Percentiles rank a stretch among this genome's conserved stretches.
phyloP scores from a whole-genome alignment of 2,113 vertebrate species.

The Ammodytes dubius region DNA sequence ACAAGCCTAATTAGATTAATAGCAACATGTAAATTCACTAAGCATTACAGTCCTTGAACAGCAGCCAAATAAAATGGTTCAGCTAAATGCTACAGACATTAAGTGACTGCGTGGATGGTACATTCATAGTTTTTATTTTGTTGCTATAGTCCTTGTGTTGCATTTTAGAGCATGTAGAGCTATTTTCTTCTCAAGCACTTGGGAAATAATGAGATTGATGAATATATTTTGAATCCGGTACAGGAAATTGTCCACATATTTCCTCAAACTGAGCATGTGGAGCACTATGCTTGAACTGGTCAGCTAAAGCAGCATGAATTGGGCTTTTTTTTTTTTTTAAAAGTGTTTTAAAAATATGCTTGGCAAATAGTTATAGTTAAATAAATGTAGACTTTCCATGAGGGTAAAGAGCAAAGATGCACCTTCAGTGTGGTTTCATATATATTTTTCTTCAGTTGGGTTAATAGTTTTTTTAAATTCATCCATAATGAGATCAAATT shows the following conservation, averaged over 20 bases:
- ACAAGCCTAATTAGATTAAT: conserved; percentile 5
- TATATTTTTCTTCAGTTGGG: neutral
- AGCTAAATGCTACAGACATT: neutral
- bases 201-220: neutral
- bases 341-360: neutral
- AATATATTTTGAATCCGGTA: neutral
- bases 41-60: conserved; percentile 7
- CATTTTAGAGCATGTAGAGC: too few species aligned
- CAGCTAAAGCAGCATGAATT: neutral
- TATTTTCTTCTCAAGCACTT: too few species aligned
- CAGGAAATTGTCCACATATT: neutral
- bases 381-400: neutral
- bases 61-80: neutral
- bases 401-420: neutral
- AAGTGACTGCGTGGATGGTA: neutral
- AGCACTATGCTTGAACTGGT: neutral
- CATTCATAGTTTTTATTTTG: neutral
- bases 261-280: neutral
- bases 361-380: neutral
- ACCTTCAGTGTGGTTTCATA: neutral
- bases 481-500: neutral
- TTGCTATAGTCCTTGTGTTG: neutral
- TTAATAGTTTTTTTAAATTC: neutral
- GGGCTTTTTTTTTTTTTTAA: neutral
- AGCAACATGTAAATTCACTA: neutral